Evolutionary conservation across 2,888 invertebrate species (phyloP), one percentile per base, ranked within the genome.

Genomic region (Pachydiplax longipennis): DNA sequence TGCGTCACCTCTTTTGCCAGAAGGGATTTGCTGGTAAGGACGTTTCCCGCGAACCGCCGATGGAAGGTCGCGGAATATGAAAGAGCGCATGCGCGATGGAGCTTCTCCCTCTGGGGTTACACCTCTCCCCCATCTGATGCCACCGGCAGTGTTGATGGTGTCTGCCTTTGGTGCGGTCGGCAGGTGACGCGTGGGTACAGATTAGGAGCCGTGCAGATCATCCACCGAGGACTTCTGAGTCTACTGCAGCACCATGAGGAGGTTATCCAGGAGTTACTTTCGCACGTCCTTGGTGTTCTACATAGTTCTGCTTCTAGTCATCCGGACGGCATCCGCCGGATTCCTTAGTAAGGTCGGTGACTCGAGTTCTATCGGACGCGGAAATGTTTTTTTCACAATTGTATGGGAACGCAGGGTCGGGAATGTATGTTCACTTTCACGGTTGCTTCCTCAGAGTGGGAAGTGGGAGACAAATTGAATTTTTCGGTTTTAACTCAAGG

Each of bases 321-420:
- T 87, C 87, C 58, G 65, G 22, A 8, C 13, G 15, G 87, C 58
- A 15, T 87, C 87, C 37, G 58, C 37, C 2, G 87, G 87, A 37
- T 87, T 87, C 37, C 87, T 87, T 13, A 87, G 87, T 37, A 87
- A 87, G 87, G 87, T 87, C 61, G 22, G 87, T 87, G n/a, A 22
- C 25, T 25, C 31, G 25, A 25, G 31, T 73, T 2, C 13, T 73
- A 31, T 73, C 25, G 31, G 12, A 25, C 12, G 31, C 31, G 73
- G 73, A 31, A 73, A 31, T 73, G 73, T 73, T 73, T 73, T n/a
- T n/a, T 73, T 25, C 25, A 73, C 31, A 31, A 6, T 44, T 44
- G 44, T 44, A 8, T 10, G 44, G 44, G 44, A 44, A 44, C 44
- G 8, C 10, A 10, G 44, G 4, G 44, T 44, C 44, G 44, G 44